Evolutionary conservation across 2,888 invertebrate species (phyloP).

Genomic region (Drosophila emarginata): DNA sequence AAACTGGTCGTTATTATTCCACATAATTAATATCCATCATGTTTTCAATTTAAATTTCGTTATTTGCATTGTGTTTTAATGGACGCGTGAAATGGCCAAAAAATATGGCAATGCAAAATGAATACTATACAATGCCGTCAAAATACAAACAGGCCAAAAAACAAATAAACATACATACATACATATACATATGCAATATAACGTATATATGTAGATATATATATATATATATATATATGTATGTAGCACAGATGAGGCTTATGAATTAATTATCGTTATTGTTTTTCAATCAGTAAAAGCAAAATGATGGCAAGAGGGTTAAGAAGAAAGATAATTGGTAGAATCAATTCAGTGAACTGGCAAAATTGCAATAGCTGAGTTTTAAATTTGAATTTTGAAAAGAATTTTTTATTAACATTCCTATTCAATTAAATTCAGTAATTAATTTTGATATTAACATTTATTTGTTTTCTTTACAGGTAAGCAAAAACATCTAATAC

Average conservation of each 20-base stretch:
- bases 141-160: constrained; percentile 5
- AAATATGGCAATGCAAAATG: constrained; percentile 27
- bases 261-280: constrained; percentile 34
- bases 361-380: background rate
- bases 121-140: constrained; percentile 19
- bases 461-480: constrained; percentile 43
- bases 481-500: constrained; percentile 42
- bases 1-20: background rate
- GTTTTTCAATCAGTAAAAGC: background rate
- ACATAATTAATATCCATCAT: constrained; percentile 1
- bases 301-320: background rate
- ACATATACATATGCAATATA: constrained; percentile 2
- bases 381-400: background rate
- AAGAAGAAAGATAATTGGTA: background rate
- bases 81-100: constrained; percentile 27
- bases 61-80: constrained; percentile 19
- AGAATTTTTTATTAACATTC: background rate
- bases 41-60: constrained; percentile 2
- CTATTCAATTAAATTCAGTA: background rate
- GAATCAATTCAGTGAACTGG: constrained; percentile 4
- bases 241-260: constrained; percentile 11
- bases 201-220: background rate
- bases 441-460: constrained; percentile 10
- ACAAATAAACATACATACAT: constrained; percentile 17
- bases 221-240: constrained; percentile 1